phyloP scores from a whole-genome alignment of 64 coral and sea anemone species.

The Montipora foliosa region DNA sequence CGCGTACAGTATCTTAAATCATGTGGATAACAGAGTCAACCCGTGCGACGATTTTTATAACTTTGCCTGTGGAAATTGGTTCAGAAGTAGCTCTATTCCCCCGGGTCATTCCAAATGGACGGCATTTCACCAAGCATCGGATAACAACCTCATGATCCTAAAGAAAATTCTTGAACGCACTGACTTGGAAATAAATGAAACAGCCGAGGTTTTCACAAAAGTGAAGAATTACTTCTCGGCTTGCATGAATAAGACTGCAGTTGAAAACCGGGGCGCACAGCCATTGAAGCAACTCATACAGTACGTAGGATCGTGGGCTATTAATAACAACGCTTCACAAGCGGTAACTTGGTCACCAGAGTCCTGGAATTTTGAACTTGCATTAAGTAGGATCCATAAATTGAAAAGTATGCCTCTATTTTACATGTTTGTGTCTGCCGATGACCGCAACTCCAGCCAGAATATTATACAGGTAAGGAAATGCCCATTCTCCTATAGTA shows the following conservation, averaged over 20 bases:
- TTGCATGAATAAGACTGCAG: conserved; percentile 79
- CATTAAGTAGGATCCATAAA: conserved; percentile 91
- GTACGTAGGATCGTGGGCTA: conserved; percentile 84
- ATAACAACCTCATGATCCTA: conserved; percentile 75
- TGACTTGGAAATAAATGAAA: conserved; percentile 48
- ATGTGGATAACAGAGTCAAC: conserved; percentile 76
- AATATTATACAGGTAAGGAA: conserved; percentile 94
- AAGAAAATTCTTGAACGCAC: conserved; percentile 81
- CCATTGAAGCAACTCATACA: conserved; percentile 79
- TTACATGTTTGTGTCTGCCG: conserved; percentile 98
- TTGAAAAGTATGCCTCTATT: conserved; percentile 97
- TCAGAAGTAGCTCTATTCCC: conserved; percentile 72
- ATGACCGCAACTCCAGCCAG: conserved; percentile 93
- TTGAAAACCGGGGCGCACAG: conserved; percentile 55
- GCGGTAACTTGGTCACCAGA: conserved; percentile 84
- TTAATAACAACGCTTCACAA: conserved; percentile 52
- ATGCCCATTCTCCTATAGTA: neutral
- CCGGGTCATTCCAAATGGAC: conserved; percentile 76
- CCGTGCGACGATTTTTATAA: conserved; percentile 92
- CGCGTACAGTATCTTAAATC: conserved; percentile 83
- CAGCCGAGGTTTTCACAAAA: conserved; percentile 69
- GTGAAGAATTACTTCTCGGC: conserved; percentile 81
- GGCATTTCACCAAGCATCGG: conserved; percentile 83
- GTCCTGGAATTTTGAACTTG: conserved; percentile 97
- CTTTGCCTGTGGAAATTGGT: conserved; percentile 91